Evolutionary conservation across 2,113 vertebrate genomes (phyloP).

Genomic region (Odocoileus hemionus): DNA sequence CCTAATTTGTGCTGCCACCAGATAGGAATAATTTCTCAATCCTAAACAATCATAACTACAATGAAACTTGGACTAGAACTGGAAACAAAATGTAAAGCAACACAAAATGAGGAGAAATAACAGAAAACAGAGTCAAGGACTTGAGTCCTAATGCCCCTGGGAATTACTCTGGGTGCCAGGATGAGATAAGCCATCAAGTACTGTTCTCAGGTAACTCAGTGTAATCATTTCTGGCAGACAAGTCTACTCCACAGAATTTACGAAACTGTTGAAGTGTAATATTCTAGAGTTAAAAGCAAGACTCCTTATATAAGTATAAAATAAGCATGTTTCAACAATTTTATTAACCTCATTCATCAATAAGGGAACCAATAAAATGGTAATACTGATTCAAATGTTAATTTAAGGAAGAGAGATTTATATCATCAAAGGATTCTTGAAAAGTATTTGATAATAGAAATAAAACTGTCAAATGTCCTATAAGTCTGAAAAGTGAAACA

Average conservation of each 20-base stretch:
- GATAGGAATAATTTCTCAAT: not conserved
- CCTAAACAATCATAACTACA: not conserved
- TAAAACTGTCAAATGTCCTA: not conserved
- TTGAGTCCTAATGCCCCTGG: not conserved
- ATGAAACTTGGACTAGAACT: not conserved
- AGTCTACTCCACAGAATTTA: not conserved
- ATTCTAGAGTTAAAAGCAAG: not conserved
- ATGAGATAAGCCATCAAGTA: not conserved
- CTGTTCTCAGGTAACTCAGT: not conserved
- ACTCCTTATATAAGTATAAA: not conserved
- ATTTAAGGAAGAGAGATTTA: not conserved
- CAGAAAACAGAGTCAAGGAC: not conserved
- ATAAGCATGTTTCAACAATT: not conserved
- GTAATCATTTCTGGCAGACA: not conserved
- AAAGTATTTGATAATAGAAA: not conserved
- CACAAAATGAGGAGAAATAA: not conserved
- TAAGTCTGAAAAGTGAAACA: not conserved
- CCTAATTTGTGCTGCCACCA: not conserved
- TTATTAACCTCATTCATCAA: not conserved
- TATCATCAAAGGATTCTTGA: not conserved
- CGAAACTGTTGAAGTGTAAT: not conserved
- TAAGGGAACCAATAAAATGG: not conserved
- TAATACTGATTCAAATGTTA: not conserved
- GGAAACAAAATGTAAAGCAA: not conserved
- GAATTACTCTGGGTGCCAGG: not conserved